A percentile compares a stretch with the other conserved stretches of the same genome.
These are phyloP conservation scores for Agrotis exclamationis DNA, from an alignment of 2,888 invertebrate genomes.

Conservation along the genomic window DNA sequence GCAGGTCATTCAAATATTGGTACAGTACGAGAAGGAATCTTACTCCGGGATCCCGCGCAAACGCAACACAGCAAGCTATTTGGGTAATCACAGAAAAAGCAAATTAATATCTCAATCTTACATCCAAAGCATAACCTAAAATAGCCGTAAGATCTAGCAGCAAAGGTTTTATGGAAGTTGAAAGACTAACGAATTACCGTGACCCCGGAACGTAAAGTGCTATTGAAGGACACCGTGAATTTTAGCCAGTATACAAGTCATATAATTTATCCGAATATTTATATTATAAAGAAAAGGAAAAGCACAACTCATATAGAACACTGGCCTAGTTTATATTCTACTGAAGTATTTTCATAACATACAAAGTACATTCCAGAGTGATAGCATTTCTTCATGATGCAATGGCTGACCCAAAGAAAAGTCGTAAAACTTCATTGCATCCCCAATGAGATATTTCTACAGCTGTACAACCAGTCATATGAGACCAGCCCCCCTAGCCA, in stretches of 20 bases:
- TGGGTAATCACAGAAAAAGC: background rate
- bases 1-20: background rate
- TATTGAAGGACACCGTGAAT: too few species aligned
- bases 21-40: background rate
- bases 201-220: too few species aligned
- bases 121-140: background rate
- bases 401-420: conserved; percentile 48
- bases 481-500: too few species aligned
- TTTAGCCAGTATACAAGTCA: too few species aligned
- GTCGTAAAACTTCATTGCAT: conserved; percentile 54
- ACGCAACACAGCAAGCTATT: background rate
- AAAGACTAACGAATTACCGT: too few species aligned
- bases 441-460: conserved; percentile 1
- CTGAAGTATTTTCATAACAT: conserved; percentile 32
- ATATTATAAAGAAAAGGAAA: background rate
- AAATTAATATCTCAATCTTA: background rate
- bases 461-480: background rate
- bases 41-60: background rate
- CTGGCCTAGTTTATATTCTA: conserved; percentile 15
- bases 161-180: too few species aligned
- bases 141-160: background rate
- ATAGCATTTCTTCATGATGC: conserved; percentile 27
- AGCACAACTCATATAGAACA: conserved; percentile 1
- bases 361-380: conserved; percentile 35
- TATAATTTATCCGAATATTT: background rate